phyloP scores from a whole-genome alignment of 2,888 invertebrate species.

The Tipula unca region DNA sequence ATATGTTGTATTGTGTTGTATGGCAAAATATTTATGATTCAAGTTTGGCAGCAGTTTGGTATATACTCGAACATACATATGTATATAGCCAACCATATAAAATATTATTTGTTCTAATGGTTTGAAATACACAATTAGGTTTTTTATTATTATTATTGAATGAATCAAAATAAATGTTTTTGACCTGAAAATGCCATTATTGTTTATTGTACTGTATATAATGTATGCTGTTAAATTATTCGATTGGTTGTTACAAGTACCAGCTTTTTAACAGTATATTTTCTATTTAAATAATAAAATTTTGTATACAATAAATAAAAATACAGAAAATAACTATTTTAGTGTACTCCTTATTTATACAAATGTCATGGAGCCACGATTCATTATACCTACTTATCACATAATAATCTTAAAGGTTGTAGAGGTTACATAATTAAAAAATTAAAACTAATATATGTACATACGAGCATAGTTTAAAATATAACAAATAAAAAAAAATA shows the following conservation, averaged over 20 bases:
- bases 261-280: too few relatives aligned
- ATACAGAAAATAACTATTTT: background rate
- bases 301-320: too few relatives aligned
- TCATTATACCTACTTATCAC: too few relatives aligned
- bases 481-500: too few relatives aligned
- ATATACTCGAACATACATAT: background rate
- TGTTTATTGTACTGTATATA: background rate
- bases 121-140: background rate
- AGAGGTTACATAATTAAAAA: too few relatives aligned
- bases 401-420: too few relatives aligned
- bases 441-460: too few relatives aligned
- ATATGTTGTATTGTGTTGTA: background rate
- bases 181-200: background rate
- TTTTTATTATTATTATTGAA: conserved; percentile 8
- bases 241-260: background rate
- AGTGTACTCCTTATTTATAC: background rate
- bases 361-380: too few relatives aligned
- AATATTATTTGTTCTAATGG: background rate
- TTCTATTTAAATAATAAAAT: too few relatives aligned
- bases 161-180: background rate
- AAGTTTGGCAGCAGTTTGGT: background rate
- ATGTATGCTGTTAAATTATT: background rate
- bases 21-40: background rate
- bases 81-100: background rate
- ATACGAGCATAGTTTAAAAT: too few relatives aligned